Evolutionary conservation across 1,140 invertebrate genomes (phyloP), one percentile per base, ranked within the genome.

Genomic region (Halictus rubicundus): DNA sequence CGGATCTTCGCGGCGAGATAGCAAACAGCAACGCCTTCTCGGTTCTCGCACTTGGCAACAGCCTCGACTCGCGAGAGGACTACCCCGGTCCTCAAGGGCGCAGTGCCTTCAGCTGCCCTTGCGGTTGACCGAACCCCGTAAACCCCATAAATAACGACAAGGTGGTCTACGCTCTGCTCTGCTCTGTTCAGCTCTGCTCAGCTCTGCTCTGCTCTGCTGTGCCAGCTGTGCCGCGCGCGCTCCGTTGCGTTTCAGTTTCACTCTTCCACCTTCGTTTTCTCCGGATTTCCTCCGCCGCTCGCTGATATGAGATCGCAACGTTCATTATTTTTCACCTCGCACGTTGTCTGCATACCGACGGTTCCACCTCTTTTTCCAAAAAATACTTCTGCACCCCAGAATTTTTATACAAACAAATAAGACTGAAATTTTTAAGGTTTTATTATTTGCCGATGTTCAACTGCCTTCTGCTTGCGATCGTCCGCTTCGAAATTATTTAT

Each of bases 61-160:
- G 46, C 68, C 32, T 72, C 74, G 79, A 81, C 82, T 81, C 77
- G 73, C 66, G 52, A 78, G 80, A 14, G 14, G 42, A 3, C 42
- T 12, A 14, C 63, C 42, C 5, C 42, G 42, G 57, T 64, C 81
- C 81, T 78, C 81, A 87, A 86, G 73, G 81, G 61, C 66, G 70
- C 71, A 70, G 46, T 80, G 74, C 84, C 80, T 70, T 81, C 80
- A 61, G 79, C 78, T 76, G 71, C 83, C 84, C 83, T 83, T 87
- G 85, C 85, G 85, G 85, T 87, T 81, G 60, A 87, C 85, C 84
- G 82, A 83, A 75, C 72, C 84, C 81, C 85, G 81, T 87, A 87
- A 87, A 87, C 81, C 73, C 84, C 68, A 87, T 87, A 87, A 87
- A 87, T 87, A 87, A 87, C 86, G 84, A 85, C 76, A 59, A 68